Conservation (phyloP, 2,888 invertebrate species). For the Rapana venosa region DNA sequence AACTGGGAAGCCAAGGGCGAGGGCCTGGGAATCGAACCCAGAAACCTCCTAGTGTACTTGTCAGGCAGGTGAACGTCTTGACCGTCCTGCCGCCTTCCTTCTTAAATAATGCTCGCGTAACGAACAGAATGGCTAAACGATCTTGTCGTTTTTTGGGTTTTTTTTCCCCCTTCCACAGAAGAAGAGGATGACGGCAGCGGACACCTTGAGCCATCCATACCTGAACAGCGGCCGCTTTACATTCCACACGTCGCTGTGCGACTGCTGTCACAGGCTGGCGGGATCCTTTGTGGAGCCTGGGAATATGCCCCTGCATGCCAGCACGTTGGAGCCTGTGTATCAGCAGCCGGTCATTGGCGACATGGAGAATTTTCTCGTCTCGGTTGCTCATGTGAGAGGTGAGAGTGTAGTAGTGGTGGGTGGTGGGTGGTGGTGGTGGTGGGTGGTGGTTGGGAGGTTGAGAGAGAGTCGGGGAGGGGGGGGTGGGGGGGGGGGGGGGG, state of each 20-base stretch:
- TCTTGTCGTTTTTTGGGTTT: too few species aligned
- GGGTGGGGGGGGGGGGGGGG: too few species aligned
- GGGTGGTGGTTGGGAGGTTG: too few species aligned
- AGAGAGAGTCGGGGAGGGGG: too few species aligned
- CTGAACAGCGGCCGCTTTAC: constrained; percentile 97
- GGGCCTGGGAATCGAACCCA: too few species aligned
- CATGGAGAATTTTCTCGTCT: constrained; percentile 95
- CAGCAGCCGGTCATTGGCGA: constrained; percentile 94
- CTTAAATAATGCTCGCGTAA: too few species aligned
- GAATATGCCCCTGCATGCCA: constrained; percentile 89
- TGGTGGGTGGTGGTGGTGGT: too few species aligned
- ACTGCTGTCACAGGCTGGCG: constrained; percentile 92
- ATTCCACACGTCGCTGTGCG: constrained; percentile 99
- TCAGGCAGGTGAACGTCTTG: too few species aligned
- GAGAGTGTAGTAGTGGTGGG: constrained; percentile 48
- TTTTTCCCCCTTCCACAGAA: constrained; percentile 81
- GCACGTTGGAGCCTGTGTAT: constrained; percentile 89
- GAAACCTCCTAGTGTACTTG: too few species aligned
- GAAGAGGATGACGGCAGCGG: constrained; percentile 94
- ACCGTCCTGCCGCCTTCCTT: too few species aligned
- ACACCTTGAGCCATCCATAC: constrained; percentile 97
- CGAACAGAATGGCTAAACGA: too few species aligned
- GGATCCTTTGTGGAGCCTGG: constrained; percentile 84
- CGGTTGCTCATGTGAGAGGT: constrained; percentile 88
- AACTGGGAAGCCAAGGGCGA: too few species aligned